A percentile compares a stretch with the other conserved stretches of the same genome.
Conservation (phyloP, 2,888 invertebrate genomes). For the Sminthurides aquaticus region DNA sequence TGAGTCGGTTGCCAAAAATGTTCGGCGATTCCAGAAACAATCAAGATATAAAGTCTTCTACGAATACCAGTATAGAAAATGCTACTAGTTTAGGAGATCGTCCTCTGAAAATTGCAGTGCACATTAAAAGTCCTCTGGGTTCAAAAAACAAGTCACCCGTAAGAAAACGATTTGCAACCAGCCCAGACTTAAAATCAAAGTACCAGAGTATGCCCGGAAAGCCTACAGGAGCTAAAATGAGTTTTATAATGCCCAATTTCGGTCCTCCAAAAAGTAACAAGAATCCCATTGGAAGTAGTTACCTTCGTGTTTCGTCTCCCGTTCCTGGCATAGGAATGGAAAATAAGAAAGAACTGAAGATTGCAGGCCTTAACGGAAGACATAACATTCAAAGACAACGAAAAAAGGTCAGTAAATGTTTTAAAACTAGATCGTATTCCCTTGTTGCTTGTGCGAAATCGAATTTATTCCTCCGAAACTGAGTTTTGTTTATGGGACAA, state of each 20-base stretch:
- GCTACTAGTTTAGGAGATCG: too few relatives aligned
- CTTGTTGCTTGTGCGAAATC: constrained; percentile 3
- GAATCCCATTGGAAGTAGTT: neutral
- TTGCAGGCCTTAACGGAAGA: constrained; percentile 3
- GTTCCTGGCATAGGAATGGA: neutral
- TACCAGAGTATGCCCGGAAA: constrained; percentile 4
- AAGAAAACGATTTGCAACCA: neutral
- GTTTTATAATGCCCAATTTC: constrained; percentile 16
- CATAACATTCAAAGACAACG: constrained; percentile 13
- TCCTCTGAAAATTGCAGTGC: neutral
- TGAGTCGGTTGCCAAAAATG: too few relatives aligned
- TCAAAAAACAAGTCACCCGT: neutral
- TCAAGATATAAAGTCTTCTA: too few relatives aligned
- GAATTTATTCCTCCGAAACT: neutral
- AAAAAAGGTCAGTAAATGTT: constrained; percentile 20
- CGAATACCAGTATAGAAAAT: too few relatives aligned
- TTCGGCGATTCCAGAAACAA: too few relatives aligned
- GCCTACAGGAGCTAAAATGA: constrained; percentile 14
- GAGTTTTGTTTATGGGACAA: neutral
- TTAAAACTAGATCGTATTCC: constrained; percentile 7
- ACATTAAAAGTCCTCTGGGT: neutral
- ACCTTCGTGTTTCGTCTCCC: too few relatives aligned
- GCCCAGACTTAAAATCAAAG: neutral
- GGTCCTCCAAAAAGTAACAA: constrained; percentile 7
- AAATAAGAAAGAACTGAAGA: constrained; percentile 9